These are phyloP conservation scores for Epistrophe grossulariae DNA, from an alignment of 2,888 invertebrate genomes.

Conservation along the genomic window DNA sequence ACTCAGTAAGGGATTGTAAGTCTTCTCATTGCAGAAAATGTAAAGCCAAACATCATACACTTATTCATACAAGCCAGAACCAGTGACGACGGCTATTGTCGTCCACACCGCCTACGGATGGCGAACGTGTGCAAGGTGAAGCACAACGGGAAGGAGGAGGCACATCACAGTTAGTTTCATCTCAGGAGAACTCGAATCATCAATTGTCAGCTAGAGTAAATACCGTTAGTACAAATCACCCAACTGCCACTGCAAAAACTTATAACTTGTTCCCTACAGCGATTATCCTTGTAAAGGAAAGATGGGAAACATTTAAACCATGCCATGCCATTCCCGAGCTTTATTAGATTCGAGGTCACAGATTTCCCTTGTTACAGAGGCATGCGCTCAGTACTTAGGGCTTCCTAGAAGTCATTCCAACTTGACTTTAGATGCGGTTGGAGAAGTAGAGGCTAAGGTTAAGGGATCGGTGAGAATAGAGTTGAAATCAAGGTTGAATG, in stretches of 20 bases:
- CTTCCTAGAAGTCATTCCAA: neutral
- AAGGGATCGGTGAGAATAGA: neutral
- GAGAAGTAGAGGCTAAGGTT: neutral
- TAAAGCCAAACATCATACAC: too few species aligned
- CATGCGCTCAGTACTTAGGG: constrained; percentile 27
- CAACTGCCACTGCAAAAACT: too few species aligned
- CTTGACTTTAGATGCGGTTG: neutral
- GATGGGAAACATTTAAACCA: constrained; percentile 16
- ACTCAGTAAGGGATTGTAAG: too few species aligned
- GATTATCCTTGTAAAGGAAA: constrained; percentile 20
- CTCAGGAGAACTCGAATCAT: neutral
- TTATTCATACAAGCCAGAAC: too few species aligned
- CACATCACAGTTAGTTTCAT: neutral
- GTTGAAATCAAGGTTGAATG: neutral
- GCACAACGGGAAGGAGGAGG: neutral
- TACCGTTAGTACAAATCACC: too few species aligned
- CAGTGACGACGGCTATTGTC: too few species aligned
- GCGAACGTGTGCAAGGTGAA: neutral
- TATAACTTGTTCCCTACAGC: constrained; percentile 28
- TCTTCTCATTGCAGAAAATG: too few species aligned
- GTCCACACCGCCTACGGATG: too few species aligned
- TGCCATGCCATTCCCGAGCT: too few species aligned
- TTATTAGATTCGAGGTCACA: constrained; percentile 40
- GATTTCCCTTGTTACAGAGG: constrained; percentile 36
- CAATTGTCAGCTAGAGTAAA: neutral